Evolutionary conservation across 2,113 vertebrate species (phyloP), one percentile per base, ranked within the genome.

Genomic region (Melozone crissalis): DNA sequence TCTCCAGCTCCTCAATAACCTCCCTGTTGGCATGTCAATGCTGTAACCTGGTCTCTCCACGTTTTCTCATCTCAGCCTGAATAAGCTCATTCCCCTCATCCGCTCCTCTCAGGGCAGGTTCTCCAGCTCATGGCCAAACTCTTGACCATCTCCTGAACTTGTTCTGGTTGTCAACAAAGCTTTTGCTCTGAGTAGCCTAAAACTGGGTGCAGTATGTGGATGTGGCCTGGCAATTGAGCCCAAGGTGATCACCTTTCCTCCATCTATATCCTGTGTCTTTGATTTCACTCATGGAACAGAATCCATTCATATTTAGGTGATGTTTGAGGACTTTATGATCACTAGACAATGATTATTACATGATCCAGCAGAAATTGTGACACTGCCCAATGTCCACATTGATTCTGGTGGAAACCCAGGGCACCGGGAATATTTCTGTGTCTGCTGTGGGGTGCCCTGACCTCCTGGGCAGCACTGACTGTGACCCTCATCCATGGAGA

Each of bases 341-440:
- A n/a, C 30, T 37, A 65, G 51, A 4, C 26, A 69, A 27, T 17
- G 28, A n/a, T 30, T 51, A 66, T 24, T 67, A 21, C 9, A 3
- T 1, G 14, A 62, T 4, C 6, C 33, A 33, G 23, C 26, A 52
- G 41, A 75, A 65, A 39, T 0, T 4, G 12, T 51, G 61, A 33
- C 74, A 43, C 30, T 46, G 33, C 2, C 4, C 21, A 20, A 6
- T 0, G 7, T 15, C 18, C 71, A 30, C 46, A 5, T 0, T 49
- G 15, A 65, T 37, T 54, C n/a, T 20, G 30, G 51, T 52, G 27
- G 15, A 52, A 28, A 11, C 15, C 51, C 27, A 52, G 10, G 10
- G 27, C 27, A 17, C 51, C 0, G 27, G 51, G 51, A 52, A 28
- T 28, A 52, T 52, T 52, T 52, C 15, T 28, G 2, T 52, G 27